Percentiles rank a stretch among this genome's conserved stretches.
Conservation (phyloP, 1,140 invertebrate genomes). For the Drepana arcuata region DNA sequence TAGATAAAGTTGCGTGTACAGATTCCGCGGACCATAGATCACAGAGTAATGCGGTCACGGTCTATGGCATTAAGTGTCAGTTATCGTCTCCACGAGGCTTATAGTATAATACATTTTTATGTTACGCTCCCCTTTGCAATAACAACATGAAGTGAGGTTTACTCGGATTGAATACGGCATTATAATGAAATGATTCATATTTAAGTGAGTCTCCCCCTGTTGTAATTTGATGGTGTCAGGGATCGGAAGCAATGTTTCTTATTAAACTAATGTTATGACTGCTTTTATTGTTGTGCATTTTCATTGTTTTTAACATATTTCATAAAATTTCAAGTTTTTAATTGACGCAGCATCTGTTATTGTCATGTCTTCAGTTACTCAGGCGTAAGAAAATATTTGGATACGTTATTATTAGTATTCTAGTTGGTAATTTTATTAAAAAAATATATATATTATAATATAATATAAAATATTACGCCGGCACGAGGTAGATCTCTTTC, state of each 20-base stretch:
- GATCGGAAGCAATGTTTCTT: conserved; percentile 66
- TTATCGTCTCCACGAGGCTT: conserved; percentile 67
- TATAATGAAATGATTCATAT: conserved; percentile 73
- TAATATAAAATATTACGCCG: too few species aligned
- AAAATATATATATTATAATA: too few species aligned
- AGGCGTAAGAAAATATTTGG: too few species aligned
- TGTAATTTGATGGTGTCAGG: conserved; percentile 61
- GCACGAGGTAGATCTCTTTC: too few species aligned
- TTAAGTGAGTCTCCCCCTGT: conserved; percentile 65
- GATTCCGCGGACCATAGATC: conserved; percentile 61
- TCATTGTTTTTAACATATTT: conserved; percentile 11
- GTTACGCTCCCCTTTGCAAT: conserved; percentile 59
- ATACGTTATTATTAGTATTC: too few species aligned
- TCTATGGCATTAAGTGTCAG: conserved; percentile 71
- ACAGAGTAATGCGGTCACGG: conserved; percentile 69
- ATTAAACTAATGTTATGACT: conserved; percentile 61
- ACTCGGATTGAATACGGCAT: conserved; percentile 69
- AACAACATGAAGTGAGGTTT: conserved; percentile 69
- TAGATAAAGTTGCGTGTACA: conserved; percentile 55
- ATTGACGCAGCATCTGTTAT: too few species aligned
- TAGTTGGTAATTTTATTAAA: too few species aligned
- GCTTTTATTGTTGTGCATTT: conserved; percentile 43
- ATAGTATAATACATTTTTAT: conserved; percentile 63
- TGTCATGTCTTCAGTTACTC: too few species aligned
- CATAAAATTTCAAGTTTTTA: too few species aligned